Evolutionary conservation across 1,140 invertebrate genomes (phyloP), one percentile per base, ranked within the genome.

Genomic region (Brachionus koreanus): DNA sequence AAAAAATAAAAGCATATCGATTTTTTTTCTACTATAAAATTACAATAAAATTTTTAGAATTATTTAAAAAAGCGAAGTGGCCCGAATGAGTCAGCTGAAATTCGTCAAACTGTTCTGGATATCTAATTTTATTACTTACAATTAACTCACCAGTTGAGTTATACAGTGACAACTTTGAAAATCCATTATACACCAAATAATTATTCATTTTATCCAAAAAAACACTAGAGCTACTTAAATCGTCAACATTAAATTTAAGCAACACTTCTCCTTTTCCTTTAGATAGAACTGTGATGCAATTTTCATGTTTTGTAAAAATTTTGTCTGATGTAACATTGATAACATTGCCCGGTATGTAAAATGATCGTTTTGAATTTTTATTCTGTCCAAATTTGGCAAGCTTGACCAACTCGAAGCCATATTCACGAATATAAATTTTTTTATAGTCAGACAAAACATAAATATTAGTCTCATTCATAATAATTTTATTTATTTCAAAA

Each of bases 181-280:
- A 69, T 37, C 65, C 65, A 69, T 69, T 39, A 16, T 69, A 69
- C n/a, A 69, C 65, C 35, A 69, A 69, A 39, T 6, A 69, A 37
- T 69, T 69, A 6, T n/a, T 35, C 37, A 12, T 39, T 33, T 37
- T 37, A 33, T 69, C 65, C 13, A 39, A 39, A 33, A 16, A 39
- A 39, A 69, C 65, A 19, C n/a, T 39, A 39, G 65, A 69, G 7
- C 16, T 69, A 10, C 6, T 39, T 23, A 69, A 23, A 23, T 69
- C 35, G 19, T 69, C 65, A 16, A 69, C 35, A 37, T 42, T 19
- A 37, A 69, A 69, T 5, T 42, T 69, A 5, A 69, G 16, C 12
- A 69, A n/a, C 12, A 69, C 65, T 39, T 69, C 65, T 9, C 65
- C 65, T 39, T 69, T 69, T 6, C 65, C 35, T 39, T 39, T 69